A percentile compares a stretch with the other conserved stretches of the same genome.
These are phyloP conservation scores for Andrena flavipes DNA, from an alignment of 2,888 invertebrate species.

Conservation along the genomic window DNA sequence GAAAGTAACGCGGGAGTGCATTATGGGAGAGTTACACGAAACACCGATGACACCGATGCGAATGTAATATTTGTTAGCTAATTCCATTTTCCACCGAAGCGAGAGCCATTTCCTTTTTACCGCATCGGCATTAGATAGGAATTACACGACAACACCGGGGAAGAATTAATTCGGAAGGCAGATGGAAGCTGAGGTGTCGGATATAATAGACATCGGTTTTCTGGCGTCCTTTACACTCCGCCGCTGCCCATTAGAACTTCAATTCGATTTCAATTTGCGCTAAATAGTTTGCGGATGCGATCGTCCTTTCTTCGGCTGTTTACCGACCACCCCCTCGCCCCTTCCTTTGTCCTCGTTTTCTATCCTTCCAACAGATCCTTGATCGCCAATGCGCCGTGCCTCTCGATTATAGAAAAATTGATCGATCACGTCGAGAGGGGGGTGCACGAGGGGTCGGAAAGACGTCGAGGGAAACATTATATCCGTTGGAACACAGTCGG, in stretches of 20 bases:
- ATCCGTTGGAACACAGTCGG: background rate
- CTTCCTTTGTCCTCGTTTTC: background rate
- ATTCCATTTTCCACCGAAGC: background rate
- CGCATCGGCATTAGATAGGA: background rate
- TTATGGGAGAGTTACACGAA: too few species aligned
- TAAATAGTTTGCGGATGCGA: slow-evolving; percentile 72
- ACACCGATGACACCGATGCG: background rate
- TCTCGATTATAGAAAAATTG: slow-evolving; percentile 66
- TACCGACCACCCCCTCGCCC: slow-evolving; percentile 28
- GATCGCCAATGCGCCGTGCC: slow-evolving; percentile 19
- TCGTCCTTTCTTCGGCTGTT: slow-evolving; percentile 41
- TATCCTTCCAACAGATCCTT: slow-evolving; percentile 21
- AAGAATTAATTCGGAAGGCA: background rate
- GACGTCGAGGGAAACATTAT: background rate
- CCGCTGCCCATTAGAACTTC: slow-evolving; percentile 64
- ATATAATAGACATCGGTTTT: slow-evolving; percentile 55
- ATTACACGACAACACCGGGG: background rate
- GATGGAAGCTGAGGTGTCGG: slow-evolving; percentile 31
- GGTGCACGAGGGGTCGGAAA: slow-evolving; percentile 4
- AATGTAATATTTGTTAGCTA: background rate
- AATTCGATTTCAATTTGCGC: slow-evolving; percentile 71
- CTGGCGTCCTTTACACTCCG: slow-evolving; percentile 37
- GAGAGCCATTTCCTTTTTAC: background rate
- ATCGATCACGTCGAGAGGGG: slow-evolving; percentile 52
- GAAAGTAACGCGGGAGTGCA: background rate